A percentile compares a stretch with the other conserved stretches of the same genome.
Conservation (phyloP, 2,888 invertebrate genomes). For the Gymnosoma rotundatum region DNA sequence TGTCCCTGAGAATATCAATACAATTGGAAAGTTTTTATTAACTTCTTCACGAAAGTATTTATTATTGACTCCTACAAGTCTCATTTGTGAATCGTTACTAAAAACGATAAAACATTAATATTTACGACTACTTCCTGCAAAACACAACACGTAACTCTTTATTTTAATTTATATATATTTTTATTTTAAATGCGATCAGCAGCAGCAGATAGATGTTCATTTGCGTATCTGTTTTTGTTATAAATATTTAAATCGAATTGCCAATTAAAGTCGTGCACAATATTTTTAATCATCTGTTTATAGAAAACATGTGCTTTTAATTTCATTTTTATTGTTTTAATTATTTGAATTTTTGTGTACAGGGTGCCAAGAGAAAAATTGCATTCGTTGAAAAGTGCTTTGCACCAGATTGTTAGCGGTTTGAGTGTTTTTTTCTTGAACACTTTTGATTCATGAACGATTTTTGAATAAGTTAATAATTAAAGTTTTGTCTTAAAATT, state of each 20-base stretch:
- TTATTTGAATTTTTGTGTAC: conserved; percentile 8
- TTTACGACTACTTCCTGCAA: background rate
- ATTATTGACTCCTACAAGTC: too few species aligned
- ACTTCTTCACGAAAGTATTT: too few species aligned
- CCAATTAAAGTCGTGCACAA: conserved; percentile 43
- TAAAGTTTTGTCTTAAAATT: too few species aligned
- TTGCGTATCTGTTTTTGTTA: conserved; percentile 50
- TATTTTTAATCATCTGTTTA: conserved; percentile 40
- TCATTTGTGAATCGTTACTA: too few species aligned
- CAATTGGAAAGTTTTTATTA: too few species aligned
- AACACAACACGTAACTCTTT: background rate
- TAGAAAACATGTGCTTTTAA: conserved; percentile 37
- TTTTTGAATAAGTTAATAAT: too few species aligned
- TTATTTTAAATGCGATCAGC: conserved; percentile 31
- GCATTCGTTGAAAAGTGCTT: background rate
- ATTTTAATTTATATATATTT: background rate
- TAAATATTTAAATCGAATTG: conserved; percentile 47
- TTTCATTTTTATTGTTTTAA: conserved; percentile 24
- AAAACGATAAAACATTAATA: background rate
- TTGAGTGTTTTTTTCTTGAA: too few species aligned
- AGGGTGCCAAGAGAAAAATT: conserved; percentile 4
- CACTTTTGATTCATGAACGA: too few species aligned
- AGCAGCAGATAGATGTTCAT: conserved; percentile 35
- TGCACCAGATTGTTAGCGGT: background rate
- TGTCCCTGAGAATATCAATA: too few species aligned